phyloP scores from a whole-genome alignment of 2,113 vertebrate genomes.

The Xenopus tropicalis region UCB_Xtro_10.0 CM004445.2:5621001-5621500 shows the following conservation, averaged over 20 bases:
- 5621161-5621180: no score
- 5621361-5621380: not conserved
- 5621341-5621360: not conserved
- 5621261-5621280: not conserved
- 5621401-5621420: no score
- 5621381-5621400: not conserved
- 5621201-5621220: not conserved
- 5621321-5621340: not conserved
- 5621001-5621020: conserved; percentile 22
- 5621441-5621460: no score
- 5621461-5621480: no score
- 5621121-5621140: no score
- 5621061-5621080: not conserved
- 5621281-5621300: not conserved
- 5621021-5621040: conserved; percentile 28
- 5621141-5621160: no score
- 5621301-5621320: not conserved
- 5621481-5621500: no score
- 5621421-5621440: no score
- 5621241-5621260: not conserved
- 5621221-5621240: not conserved
- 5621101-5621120: not conserved
- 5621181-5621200: no score
- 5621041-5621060: conserved; percentile 8
- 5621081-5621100: not conserved